Evolutionary conservation across 2,888 invertebrate genomes (phyloP), one percentile per base, ranked within the genome.

Genomic region (Drosophila buzzatii): DNA sequence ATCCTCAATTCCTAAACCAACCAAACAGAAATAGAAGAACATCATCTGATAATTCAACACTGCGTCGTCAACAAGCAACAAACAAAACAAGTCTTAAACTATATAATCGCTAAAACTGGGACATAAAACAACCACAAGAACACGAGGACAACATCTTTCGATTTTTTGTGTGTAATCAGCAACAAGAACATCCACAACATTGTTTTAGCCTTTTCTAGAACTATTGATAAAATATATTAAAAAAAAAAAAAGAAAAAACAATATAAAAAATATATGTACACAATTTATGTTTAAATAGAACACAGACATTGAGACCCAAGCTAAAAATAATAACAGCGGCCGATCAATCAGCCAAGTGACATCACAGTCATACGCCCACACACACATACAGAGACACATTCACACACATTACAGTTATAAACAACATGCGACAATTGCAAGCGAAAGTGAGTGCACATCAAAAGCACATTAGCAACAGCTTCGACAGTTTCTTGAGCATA

Each of bases 131-230:
- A 69, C 45, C 67, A 42, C 84, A 68, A 68, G 68, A 75, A 66
- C 71, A 69, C 68, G 76, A 66, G 51, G 64, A 66, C 55, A 80
- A 71, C 73, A 77, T 68, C 76, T 79, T 74, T 76, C 82, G 63
- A 49, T 65, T 56, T 61, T 79, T 73, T 80, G 77, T 81, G 77
- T 68, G 71, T 62, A 72, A 73, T 55, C 81, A 75, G 68, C 52
- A 70, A 3, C 56, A 76, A 73, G 76, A 77, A 82, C 80, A 76
- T 81, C 52, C 31, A 79, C 76, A 82, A 56, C 69, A 82, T 91
- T 91, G 92, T 91, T 92, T 91, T 91, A 92, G 92, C 91, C 86
- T 91, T 91, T 92, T 92, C 89, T 91, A 92, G 91, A 91, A 91
- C 81, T 91, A 91, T 92, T 90, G 89, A 91, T 92, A 91, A 84